Conservation (phyloP, 1,140 invertebrate genomes). For the Scaptomyza hsui region DNA sequence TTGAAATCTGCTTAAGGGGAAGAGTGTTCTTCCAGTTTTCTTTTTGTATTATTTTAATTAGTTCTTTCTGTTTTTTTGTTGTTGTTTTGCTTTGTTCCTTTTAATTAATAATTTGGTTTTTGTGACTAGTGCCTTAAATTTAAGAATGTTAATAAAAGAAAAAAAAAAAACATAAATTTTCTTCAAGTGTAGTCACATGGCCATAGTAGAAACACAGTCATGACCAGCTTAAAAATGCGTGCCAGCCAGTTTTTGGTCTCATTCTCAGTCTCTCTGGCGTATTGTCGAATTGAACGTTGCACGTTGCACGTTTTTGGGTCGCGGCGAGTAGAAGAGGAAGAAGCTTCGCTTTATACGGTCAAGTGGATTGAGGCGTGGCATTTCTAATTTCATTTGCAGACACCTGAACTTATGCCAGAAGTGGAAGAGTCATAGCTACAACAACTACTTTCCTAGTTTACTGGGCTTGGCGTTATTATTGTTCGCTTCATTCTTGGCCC, state of each 20-base stretch:
- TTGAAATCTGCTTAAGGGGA: too few species aligned
- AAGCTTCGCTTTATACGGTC: conserved; percentile 28
- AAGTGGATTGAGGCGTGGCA: conserved; percentile 19
- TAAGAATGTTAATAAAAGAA: too few species aligned
- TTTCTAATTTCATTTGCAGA: conserved; percentile 76
- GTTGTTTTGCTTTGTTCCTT: too few species aligned
- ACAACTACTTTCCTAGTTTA: conserved; percentile 42
- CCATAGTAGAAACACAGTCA: conserved; percentile 57
- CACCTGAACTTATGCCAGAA: conserved; percentile 29
- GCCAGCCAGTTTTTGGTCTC: not conserved
- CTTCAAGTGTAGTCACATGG: not conserved
- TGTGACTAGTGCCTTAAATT: too few species aligned
- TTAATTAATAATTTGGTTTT: too few species aligned
- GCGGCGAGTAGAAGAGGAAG: conserved; percentile 4
- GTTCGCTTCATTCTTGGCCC: conserved; percentile 58
- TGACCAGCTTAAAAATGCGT: conserved; percentile 37
- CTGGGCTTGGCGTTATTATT: conserved; percentile 47
- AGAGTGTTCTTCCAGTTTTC: too few species aligned
- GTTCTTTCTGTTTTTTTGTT: too few species aligned
- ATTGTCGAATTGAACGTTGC: conserved; percentile 9
- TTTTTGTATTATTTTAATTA: too few species aligned
- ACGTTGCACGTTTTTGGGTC: conserved; percentile 30
- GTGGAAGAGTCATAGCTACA: conserved; percentile 2
- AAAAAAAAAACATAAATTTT: too few species aligned
- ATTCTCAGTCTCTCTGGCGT: not conserved